Base-by-base conservation (phyloP, 2,113 vertebrate species). In the Chaetorhynchus papuensis region DNA sequence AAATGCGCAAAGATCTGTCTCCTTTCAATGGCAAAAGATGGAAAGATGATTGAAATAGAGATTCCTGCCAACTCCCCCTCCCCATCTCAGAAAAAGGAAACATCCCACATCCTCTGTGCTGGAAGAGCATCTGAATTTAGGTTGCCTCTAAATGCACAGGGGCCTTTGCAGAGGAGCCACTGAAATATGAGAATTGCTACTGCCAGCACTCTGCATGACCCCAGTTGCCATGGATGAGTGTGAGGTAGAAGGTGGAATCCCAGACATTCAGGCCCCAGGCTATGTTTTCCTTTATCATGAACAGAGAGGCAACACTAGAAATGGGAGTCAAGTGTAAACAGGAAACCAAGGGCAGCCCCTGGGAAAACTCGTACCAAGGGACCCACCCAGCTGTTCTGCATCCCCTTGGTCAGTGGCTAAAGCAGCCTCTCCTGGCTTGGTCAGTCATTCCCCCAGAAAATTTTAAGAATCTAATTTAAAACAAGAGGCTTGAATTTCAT, bases 381-480 rank as follows among this genome's bases (percentile, higher is more conserved):
- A 78, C 11, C 23, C 22, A n/a, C 54, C 31, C 4, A 6, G 16
- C 18, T 37, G 12, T 9, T n/a, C 33, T 66, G 10, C 2, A 1
- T 26, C 33, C 17, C 42, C 22, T 52, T 0, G 1, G 9, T 19
- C 5, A 1, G 20, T 0, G 1, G 22, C 26, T 68, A n/a, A 68
- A 57, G 41, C 21, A 69, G 30, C 59, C 6, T 7, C 70, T 91
- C 19, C 41, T 49, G 33, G 37, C 26, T 84, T 6, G 0, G 33
- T n/a, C 47, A 56, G 18, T 21, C 20, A 31, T 2, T 26, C 15
- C 9, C 5, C 6, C 8, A 10, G 35, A 17, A 78, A 53, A 61
- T 61, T 39, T 76, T 31, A 84, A 89, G 20, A 69, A 7, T 4
- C 24, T 71, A 15, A 69, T 79, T 91, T 84, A 53, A 78, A 72